phyloP scores from a whole-genome alignment of 2,888 invertebrate genomes.

The Gonocerus acuteangulatus region DNA sequence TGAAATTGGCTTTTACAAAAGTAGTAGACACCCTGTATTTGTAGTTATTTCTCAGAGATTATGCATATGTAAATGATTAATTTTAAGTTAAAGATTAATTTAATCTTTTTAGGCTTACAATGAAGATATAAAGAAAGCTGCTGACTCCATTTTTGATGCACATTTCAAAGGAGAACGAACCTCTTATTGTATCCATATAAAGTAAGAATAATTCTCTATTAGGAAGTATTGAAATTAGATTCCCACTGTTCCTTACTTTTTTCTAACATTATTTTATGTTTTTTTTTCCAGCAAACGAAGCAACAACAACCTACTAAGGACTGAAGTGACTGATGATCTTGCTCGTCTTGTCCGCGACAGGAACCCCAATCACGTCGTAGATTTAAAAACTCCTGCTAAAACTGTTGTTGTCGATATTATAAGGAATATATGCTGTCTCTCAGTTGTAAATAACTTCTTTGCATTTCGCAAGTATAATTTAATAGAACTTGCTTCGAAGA shows the following conservation, averaged over 20 bases:
- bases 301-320: conserved; percentile 63
- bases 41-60: too few species aligned
- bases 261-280: neutral
- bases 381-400: conserved; percentile 64
- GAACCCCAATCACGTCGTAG: conserved; percentile 65
- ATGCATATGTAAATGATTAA: too few species aligned
- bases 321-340: conserved; percentile 62
- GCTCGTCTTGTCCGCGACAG: conserved; percentile 62
- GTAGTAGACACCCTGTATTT: too few species aligned
- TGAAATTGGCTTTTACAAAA: too few species aligned
- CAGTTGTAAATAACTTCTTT: conserved; percentile 70
- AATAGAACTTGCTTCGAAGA: conserved; percentile 49
- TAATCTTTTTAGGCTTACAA: conserved; percentile 59
- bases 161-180: conserved; percentile 61
- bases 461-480: conserved; percentile 79
- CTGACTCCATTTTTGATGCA: conserved; percentile 60
- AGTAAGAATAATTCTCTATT: conserved; percentile 44
- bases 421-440: conserved; percentile 68
- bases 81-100: too few species aligned
- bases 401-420: conserved; percentile 78
- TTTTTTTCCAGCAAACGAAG: conserved; percentile 60
- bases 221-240: neutral
- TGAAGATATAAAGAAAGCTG: conserved; percentile 63
- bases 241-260: neutral
- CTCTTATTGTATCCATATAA: conserved; percentile 68